Conservation (phyloP, 2,797 vertebrate species). For the Craterocephalus amniculus region DNA sequence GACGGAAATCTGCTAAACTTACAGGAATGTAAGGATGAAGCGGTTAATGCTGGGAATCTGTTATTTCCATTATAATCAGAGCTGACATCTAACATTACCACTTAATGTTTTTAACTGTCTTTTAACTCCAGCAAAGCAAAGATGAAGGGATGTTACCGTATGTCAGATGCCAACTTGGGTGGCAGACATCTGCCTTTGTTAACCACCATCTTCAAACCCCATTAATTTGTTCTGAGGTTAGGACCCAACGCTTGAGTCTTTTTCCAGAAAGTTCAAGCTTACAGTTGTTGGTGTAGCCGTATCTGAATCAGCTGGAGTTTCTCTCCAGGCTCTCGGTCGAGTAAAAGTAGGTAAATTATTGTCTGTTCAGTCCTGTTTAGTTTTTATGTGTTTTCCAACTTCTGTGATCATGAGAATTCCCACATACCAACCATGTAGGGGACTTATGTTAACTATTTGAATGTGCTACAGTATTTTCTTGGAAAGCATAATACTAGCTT, state of each 20-base stretch:
- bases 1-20: conserved; percentile 21
- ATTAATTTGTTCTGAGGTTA: conserved; percentile 63
- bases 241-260: conserved; percentile 46
- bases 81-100: conserved; percentile 41
- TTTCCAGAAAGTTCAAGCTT: conserved; percentile 41
- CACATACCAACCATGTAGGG: conserved; percentile 28
- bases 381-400: conserved; percentile 54
- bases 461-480: conserved; percentile 20
- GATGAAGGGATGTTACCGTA: conserved; percentile 30
- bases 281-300: conserved; percentile 19
- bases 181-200: conserved; percentile 63
- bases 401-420: conserved; percentile 47
- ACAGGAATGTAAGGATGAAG: conserved; percentile 11
- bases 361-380: conserved; percentile 5
- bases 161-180: conserved; percentile 60
- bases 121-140: conserved; percentile 30
- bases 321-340: conserved; percentile 24
- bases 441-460: conserved; percentile 7
- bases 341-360: conserved; percentile 15
- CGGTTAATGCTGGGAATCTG: conserved; percentile 15
- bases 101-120: conserved; percentile 33
- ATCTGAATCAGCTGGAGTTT: conserved; percentile 20
- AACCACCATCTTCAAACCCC: conserved; percentile 52
- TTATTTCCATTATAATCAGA: conserved; percentile 33
- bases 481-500: conserved; percentile 21